Percentiles rank a stretch among this genome's conserved stretches.
phyloP scores from a whole-genome alignment of 37 sponge, comb jelly and placozoan genomes.

The Beroe forskalii region DNA sequence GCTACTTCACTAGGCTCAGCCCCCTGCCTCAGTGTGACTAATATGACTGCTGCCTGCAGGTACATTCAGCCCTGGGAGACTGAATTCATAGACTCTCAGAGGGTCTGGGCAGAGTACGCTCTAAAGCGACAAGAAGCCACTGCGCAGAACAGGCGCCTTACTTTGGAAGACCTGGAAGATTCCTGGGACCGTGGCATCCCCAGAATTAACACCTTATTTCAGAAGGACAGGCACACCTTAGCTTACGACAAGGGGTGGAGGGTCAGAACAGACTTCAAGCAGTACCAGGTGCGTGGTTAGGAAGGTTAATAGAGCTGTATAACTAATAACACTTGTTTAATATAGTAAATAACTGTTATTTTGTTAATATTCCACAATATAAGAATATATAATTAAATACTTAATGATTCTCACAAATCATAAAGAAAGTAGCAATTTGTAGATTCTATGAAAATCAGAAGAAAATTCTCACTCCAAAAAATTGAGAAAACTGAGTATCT shows the following conservation, averaged over 20 bases:
- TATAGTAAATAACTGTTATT: too few species aligned
- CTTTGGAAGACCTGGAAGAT: slow-evolving; percentile 98
- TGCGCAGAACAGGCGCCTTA: slow-evolving; percentile 96
- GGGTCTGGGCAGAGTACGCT: slow-evolving; percentile 99
- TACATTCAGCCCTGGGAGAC: slow-evolving; percentile 99
- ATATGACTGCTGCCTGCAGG: too few species aligned
- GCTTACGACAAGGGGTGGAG: slow-evolving; percentile 99
- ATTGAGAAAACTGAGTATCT: not conserved
- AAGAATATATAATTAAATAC: too few species aligned
- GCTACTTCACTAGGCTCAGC: too few species aligned
- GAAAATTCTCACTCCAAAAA: too few species aligned
- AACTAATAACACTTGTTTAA: too few species aligned
- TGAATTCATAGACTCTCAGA: slow-evolving; percentile 98
- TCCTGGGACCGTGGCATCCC: slow-evolving; percentile 99
- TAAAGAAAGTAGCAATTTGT: too few species aligned
- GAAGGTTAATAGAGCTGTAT: not conserved
- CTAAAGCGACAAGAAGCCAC: slow-evolving; percentile 96
- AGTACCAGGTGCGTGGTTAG: slow-evolving; percentile 99
- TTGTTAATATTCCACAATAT: too few species aligned
- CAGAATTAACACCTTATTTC: slow-evolving; percentile 98
- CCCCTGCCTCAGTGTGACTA: too few species aligned
- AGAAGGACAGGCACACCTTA: slow-evolving; percentile 99
- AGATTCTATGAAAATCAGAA: too few species aligned
- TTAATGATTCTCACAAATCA: too few species aligned
- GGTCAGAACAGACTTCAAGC: slow-evolving; percentile 98